These are phyloP conservation scores for Paedocypris micromegethes DNA, from an alignment of 2,797 vertebrate species.

Conservation along the genomic window DNA sequence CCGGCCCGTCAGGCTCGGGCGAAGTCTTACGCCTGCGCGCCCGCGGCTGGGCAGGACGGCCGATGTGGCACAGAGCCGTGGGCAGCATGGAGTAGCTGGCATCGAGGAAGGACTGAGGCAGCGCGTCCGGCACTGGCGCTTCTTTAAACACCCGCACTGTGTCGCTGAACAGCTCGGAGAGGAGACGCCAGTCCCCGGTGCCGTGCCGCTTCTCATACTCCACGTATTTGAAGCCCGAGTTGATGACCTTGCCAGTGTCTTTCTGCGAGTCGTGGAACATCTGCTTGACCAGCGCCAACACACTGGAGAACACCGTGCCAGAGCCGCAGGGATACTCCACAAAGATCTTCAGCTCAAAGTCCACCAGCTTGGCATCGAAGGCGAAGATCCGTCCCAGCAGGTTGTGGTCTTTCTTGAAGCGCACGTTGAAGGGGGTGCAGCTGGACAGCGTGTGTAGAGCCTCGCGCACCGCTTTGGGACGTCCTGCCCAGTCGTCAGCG, in stretches of 20 bases:
- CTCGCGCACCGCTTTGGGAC: constrained; percentile 73
- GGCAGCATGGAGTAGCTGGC: constrained; percentile 62
- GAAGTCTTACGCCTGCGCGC: constrained; percentile 56
- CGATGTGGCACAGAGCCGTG: constrained; percentile 47
- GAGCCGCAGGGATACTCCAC: constrained; percentile 83
- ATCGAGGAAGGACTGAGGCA: constrained; percentile 77
- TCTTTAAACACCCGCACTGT: constrained; percentile 78
- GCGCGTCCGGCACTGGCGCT: constrained; percentile 63
- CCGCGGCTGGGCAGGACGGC: constrained; percentile 57
- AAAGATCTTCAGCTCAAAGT: constrained; percentile 83
- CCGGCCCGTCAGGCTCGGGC: constrained; percentile 54
- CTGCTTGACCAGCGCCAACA: constrained; percentile 76
- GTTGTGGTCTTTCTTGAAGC: constrained; percentile 85
- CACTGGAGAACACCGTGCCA: constrained; percentile 76
- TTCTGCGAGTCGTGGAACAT: constrained; percentile 80
- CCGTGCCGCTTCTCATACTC: constrained; percentile 85
- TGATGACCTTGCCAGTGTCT: constrained; percentile 73
- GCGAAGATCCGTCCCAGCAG: constrained; percentile 78
- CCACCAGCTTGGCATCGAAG: constrained; percentile 74
- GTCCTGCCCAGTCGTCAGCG: constrained; percentile 79
- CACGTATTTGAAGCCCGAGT: constrained; percentile 81
- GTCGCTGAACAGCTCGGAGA: constrained; percentile 80
- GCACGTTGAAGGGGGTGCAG: constrained; percentile 81
- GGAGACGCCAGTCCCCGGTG: constrained; percentile 79
- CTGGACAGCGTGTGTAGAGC: constrained; percentile 71